Evolutionary conservation across 2,113 vertebrate species (phyloP), one percentile per base, ranked within the genome.

Genomic region (Ciconia boyciana): DNA sequence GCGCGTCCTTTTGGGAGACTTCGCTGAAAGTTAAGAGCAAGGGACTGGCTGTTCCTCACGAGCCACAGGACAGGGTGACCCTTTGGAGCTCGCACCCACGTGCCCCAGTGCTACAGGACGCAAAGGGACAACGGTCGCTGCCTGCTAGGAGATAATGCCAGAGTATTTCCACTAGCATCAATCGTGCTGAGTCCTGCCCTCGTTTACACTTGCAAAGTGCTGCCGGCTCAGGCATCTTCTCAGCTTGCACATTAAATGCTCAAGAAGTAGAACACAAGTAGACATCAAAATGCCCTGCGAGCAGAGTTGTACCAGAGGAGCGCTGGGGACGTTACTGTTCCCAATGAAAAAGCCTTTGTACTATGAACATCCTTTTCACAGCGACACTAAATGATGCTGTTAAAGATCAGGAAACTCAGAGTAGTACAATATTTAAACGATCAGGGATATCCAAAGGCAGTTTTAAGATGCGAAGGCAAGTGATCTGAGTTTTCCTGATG

Each of bases 21-120:
- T 8, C 7, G 49, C 93, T 44, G 5, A 66, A 84, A 94, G 86
- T 77, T 46, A 80, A 71, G 94, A 95, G 87, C 89, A 49, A 85
- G 68, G 76, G 94, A 57, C 26, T 36, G 62, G 93, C 65, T 71
- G 87, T 54, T 89, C 82, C 78, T 97, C 81, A 72, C 48, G 86
- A 97, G 96, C 89, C 92, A 65, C 90, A 78, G 91, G 78, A 89
- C 74, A 83, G 81, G 92, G 91, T 43, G 21, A 83, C 54, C 80
- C 89, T 54, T 43, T 41, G 83, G 79, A 97, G 95, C 96, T 17
- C 18, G 2, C 2, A 8, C 10, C 48, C 14, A 14, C 41, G 21
- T 8, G 60, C 79, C 51, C 14, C 49, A 24, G 15, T 9, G 6
- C 64, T 24, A 6, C 82, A 4, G 46, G 32, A 64, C 52, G 11